These are phyloP conservation scores for Trachelus tabidus DNA, from an alignment of 2,888 invertebrate genomes.

Conservation along the genomic window DNA sequence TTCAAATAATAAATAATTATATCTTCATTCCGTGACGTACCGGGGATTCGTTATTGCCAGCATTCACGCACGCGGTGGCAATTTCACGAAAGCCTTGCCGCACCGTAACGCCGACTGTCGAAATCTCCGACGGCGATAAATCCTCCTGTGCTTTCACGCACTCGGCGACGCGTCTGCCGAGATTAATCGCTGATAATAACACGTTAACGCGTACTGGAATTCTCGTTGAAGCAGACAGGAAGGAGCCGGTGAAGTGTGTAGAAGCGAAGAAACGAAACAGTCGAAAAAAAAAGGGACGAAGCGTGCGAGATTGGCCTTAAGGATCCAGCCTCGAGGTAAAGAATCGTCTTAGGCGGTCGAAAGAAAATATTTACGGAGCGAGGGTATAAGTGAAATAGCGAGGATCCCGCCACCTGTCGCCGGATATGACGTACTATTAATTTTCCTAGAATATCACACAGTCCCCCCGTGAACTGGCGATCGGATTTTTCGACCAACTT, in stretches of 20 bases:
- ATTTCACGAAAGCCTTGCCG: neutral
- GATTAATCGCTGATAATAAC: conserved; percentile 6
- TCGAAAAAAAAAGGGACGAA: neutral
- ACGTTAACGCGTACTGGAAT: neutral
- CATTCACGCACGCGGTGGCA: neutral
- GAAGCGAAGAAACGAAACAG: neutral
- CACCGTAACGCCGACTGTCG: neutral
- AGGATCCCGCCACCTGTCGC: neutral
- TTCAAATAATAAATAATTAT: neutral
- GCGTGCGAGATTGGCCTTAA: neutral
- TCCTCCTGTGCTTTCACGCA: neutral
- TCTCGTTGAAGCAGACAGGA: neutral
- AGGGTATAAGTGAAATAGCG: neutral
- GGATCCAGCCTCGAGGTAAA: neutral
- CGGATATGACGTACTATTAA: neutral
- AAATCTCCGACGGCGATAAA: neutral
- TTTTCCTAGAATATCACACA: neutral
- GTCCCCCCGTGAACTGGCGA: neutral
- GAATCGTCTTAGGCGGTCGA: neutral
- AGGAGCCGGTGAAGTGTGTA: too few species aligned
- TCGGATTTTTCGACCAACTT: neutral
- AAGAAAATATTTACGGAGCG: neutral
- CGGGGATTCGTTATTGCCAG: neutral
- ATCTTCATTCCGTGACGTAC: neutral
- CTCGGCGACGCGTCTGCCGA: neutral